phyloP scores from a whole-genome alignment of 2,888 invertebrate genomes.

The Cephus nigrinus region DNA sequence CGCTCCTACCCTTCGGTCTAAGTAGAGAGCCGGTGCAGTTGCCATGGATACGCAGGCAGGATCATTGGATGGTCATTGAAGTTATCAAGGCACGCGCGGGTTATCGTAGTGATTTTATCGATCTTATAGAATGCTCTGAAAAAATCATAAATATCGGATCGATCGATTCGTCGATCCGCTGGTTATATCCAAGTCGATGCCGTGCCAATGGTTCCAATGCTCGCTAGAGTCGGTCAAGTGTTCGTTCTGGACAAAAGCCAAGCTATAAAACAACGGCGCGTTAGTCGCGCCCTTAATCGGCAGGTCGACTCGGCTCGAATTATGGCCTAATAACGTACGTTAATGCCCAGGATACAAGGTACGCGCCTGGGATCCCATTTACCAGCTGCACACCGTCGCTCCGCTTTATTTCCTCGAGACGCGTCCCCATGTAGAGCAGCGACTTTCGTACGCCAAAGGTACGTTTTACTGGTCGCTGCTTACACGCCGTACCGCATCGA shows the following conservation, averaged over 20 bases:
- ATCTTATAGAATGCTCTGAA: not conserved
- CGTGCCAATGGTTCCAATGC: not conserved
- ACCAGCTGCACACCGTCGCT: not conserved
- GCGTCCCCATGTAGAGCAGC: not conserved
- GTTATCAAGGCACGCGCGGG: not conserved
- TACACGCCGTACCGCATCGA: not conserved
- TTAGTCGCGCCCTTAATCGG: slow-evolving; percentile 35
- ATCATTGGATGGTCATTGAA: not conserved
- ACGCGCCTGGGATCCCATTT: not conserved
- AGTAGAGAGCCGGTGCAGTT: not conserved
- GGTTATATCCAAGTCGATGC: not conserved
- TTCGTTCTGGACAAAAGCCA: slow-evolving; percentile 32
- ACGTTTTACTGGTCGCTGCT: not conserved
- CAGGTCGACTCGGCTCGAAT: slow-evolving; percentile 34
- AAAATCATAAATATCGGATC: not conserved
- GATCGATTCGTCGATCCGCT: not conserved
- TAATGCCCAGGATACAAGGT: not conserved
- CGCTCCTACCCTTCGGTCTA: slow-evolving; percentile 28
- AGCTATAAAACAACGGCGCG: slow-evolving; percentile 36
- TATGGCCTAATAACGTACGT: slow-evolving; percentile 31
- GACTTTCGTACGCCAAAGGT: not conserved
- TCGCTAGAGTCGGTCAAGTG: not conserved
- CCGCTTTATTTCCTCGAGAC: not conserved
- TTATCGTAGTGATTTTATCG: not conserved
- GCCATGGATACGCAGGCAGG: not conserved